Evolutionary conservation across 1,140 invertebrate genomes (phyloP).

Genomic region (Lethrus apterus): DNA sequence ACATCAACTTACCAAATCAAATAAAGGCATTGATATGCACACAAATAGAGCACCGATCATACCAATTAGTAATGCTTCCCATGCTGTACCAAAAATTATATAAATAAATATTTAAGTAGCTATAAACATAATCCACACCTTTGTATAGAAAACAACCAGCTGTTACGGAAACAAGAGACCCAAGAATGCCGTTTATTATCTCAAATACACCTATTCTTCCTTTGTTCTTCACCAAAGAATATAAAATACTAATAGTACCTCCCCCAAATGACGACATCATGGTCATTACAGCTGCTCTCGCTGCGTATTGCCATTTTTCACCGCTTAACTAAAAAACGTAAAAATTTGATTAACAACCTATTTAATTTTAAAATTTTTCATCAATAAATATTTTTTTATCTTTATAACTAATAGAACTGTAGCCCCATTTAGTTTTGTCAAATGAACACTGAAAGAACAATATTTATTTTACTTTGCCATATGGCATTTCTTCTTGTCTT

Average conservation of each 20-base stretch:
- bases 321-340: constrained; percentile 51
- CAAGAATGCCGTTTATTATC: constrained; percentile 83
- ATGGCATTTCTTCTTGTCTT: too few relatives aligned
- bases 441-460: too few relatives aligned
- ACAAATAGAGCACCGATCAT: constrained; percentile 67
- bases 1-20: constrained; percentile 50
- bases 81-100: constrained; percentile 47
- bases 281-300: constrained; percentile 80
- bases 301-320: constrained; percentile 79
- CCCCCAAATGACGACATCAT: constrained; percentile 85
- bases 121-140: constrained; percentile 19
- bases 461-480: too few relatives aligned
- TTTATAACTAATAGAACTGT: too few relatives aligned
- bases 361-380: neutral
- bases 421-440: too few relatives aligned
- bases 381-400: neutral
- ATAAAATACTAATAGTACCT: constrained; percentile 65
- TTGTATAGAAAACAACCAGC: constrained; percentile 84
- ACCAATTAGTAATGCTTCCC: constrained; percentile 81
- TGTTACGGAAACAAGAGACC: constrained; percentile 81
- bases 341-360: constrained; percentile 7
- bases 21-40: constrained; percentile 59
- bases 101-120: neutral
- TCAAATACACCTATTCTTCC: constrained; percentile 73
- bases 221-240: constrained; percentile 59